Conservation (phyloP, 2,888 invertebrate genomes). For the Protophormia terraenovae region DNA sequence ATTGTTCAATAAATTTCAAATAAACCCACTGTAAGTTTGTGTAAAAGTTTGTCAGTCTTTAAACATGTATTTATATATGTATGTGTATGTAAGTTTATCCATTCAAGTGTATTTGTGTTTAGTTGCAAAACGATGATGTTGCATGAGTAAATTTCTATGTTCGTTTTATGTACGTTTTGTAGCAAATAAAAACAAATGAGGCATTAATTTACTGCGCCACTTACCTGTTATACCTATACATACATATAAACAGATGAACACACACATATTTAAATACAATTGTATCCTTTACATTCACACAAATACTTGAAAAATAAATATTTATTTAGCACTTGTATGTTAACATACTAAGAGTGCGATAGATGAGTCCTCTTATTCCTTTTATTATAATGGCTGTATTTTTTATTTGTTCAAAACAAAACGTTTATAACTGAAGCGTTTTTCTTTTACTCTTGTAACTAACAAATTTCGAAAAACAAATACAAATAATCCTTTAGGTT, state of each 20-base stretch:
- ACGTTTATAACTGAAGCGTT: conserved; percentile 23
- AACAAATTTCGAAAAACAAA: conserved; percentile 48
- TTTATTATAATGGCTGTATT: conserved; percentile 45
- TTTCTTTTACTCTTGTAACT: not conserved
- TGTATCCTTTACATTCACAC: not conserved
- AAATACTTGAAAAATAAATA: conserved; percentile 59
- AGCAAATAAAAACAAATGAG: conserved; percentile 74
- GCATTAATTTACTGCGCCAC: conserved; percentile 76
- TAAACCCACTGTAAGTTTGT: too few species aligned
- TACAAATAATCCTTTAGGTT: conserved; percentile 37
- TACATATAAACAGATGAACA: not conserved
- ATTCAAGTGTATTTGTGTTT: conserved; percentile 42
- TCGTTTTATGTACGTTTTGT: conserved; percentile 51
- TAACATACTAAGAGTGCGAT: too few species aligned
- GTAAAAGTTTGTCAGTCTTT: too few species aligned
- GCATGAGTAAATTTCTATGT: conserved; percentile 50
- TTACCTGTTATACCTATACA: conserved; percentile 48
- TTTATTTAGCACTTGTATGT: conserved; percentile 66
- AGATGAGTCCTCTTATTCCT: conserved; percentile 27
- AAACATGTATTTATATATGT: not conserved
- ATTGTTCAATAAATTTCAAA: too few species aligned
- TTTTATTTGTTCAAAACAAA: conserved; percentile 19
- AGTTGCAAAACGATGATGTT: conserved; percentile 57
- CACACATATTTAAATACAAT: not conserved
- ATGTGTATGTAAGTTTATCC: not conserved